These are phyloP conservation scores for Lordiphosa stackelbergi DNA, from an alignment of 1,140 invertebrate species.

Conservation along the genomic window DNA sequence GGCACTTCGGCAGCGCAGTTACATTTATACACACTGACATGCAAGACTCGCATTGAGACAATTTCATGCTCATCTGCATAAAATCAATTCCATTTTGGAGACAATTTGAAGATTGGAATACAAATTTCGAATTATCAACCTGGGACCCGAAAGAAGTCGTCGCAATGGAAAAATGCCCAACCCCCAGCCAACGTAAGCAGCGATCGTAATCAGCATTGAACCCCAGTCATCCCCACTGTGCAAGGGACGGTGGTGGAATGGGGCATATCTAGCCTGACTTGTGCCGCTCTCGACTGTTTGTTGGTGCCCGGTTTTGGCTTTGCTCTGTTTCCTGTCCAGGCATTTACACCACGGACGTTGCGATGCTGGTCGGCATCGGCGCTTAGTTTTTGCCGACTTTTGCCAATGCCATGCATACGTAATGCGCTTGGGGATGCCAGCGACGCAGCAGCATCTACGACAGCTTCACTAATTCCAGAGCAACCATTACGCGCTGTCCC, in stretches of 20 bases:
- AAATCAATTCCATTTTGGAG: conserved; percentile 77
- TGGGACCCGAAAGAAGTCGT: conserved; percentile 46
- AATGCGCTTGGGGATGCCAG: conserved; percentile 63
- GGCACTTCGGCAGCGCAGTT: conserved; percentile 29
- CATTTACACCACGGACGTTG: conserved; percentile 56
- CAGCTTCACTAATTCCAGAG: conserved; percentile 61
- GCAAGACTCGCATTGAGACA: conserved; percentile 71
- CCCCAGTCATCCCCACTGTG: conserved; percentile 21
- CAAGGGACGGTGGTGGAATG: background rate
- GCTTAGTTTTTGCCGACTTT: conserved; percentile 14
- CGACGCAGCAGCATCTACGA: conserved; percentile 24
- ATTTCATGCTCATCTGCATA: conserved; percentile 77
- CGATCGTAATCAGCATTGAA: conserved; percentile 72
- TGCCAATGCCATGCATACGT: conserved; percentile 69
- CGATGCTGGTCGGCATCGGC: conserved; percentile 33
- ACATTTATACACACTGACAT: conserved; percentile 74
- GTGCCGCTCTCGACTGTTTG: conserved; percentile 20
- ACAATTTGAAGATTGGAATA: conserved; percentile 78
- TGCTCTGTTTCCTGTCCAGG: conserved; percentile 43
- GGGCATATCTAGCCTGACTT: conserved; percentile 39
- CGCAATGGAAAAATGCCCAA: conserved; percentile 46
- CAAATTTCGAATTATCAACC: conserved; percentile 76
- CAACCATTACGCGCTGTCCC: conserved; percentile 31
- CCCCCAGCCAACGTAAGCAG: conserved; percentile 14
- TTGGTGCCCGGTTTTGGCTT: conserved; percentile 11